Conservation (phyloP, 2,888 invertebrate genomes). For the Eristalinus aeneus region DNA sequence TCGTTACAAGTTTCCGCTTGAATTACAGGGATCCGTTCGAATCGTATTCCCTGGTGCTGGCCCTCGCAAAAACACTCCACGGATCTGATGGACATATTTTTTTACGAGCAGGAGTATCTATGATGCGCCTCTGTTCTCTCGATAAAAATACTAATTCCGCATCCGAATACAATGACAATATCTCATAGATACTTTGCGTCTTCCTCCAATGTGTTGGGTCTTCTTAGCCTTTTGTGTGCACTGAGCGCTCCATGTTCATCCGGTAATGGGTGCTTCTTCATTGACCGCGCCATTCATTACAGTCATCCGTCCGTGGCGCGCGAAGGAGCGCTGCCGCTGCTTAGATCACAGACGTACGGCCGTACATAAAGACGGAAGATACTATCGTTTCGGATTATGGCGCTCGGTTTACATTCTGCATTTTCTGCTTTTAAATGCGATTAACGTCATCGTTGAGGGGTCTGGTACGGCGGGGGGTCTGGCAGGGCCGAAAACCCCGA, state of each 20-base stretch:
- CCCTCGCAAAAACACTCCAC: not conserved
- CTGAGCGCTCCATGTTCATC: conserved; percentile 8
- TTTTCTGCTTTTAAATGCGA: conserved; percentile 55
- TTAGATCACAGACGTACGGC: not conserved
- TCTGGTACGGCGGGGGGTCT: not conserved
- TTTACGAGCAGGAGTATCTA: not conserved
- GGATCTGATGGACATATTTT: not conserved
- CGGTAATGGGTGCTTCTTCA: conserved; percentile 60
- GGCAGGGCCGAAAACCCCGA: not conserved
- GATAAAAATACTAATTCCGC: conserved; percentile 28
- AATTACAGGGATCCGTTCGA: conserved; percentile 37
- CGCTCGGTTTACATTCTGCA: conserved; percentile 42
- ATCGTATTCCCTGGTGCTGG: not conserved
- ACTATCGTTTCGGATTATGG: conserved; percentile 54
- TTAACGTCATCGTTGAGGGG: conserved; percentile 39
- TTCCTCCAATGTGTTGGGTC: not conserved
- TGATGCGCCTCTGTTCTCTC: conserved; percentile 30
- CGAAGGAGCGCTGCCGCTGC: not conserved
- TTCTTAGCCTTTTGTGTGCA: not conserved
- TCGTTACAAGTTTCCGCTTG: conserved; percentile 58
- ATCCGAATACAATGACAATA: conserved; percentile 55
- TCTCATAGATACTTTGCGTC: conserved; percentile 55
- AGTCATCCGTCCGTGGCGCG: conserved; percentile 1
- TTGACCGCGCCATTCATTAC: conserved; percentile 40
- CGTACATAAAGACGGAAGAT: not conserved